Base-by-base conservation (phyloP, 2,888 invertebrate species). In the Orthosia gothica region DNA sequence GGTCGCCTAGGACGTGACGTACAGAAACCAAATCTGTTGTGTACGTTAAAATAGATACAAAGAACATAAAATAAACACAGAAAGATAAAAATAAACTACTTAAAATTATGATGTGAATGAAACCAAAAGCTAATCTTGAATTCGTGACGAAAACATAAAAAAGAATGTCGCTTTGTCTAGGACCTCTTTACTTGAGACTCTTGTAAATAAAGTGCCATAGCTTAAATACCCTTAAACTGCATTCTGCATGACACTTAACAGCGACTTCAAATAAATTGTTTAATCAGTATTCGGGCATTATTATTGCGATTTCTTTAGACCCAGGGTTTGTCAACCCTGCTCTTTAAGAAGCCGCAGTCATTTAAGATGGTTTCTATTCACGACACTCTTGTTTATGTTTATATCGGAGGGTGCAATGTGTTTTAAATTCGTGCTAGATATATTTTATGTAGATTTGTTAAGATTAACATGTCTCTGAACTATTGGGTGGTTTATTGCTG, bases 311-410 rank as follows among this genome's bases (percentile, higher is more conserved):
- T 40, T 23, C 49, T n/a, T n/a, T 13, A 16, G 4, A 15, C 23
- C n/a, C 49, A 18, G 0, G 7, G 20, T 59, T 70, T 32, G 32
- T 13, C 71, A 74, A 57, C 70, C 83, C 74, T 84, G 20, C 7
- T 61, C 2, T n/a, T 15, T 67, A 86, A 87, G 87, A 72, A 57
- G 69, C 75, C 68, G 67, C 71, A 82, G 80, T 88, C 74, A 84
- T 87, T 79, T 72, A 57, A 78, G 80, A 72, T 91, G 76, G 91
- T 94, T 93, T 94, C 88, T 93, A 93, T 94, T 93, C 94, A 89
- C 85, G 84, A 84, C 87, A 84, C 88, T 84, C 79, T 80, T 87
- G 82, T 61, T 61, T 61, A 61, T 45, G 45, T 73, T 82, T 81
- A 79, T 61, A 32, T 82, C 61, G 76, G 66, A 70, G 81, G 79